phyloP scores from a whole-genome alignment of 2,888 invertebrate genomes.

The Meteorus colon region DNA sequence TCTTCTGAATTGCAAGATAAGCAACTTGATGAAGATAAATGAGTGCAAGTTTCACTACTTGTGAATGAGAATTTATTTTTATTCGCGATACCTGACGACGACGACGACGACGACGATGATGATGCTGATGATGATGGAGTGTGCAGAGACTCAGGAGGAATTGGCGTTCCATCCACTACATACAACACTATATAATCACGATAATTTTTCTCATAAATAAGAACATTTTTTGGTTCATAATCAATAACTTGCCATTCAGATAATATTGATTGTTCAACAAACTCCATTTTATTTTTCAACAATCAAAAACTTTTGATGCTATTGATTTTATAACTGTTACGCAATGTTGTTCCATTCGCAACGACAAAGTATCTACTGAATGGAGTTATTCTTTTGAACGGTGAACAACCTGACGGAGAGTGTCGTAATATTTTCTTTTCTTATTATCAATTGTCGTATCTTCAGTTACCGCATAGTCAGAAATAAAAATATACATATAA shows the following conservation, averaged over 20 bases:
- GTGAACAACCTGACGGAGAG: background rate
- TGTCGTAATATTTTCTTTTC: background rate
- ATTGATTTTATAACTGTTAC: background rate
- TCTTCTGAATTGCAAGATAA: background rate
- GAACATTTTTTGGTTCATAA: constrained; percentile 64
- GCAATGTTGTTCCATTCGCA: constrained; percentile 1
- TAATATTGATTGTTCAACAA: constrained; percentile 24
- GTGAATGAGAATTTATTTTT: background rate
- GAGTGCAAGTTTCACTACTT: background rate
- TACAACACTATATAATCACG: constrained; percentile 71
- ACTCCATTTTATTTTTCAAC: constrained; percentile 6
- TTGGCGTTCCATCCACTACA: constrained; percentile 61
- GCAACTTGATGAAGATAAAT: background rate
- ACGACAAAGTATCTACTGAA: background rate
- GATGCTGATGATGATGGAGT: background rate
- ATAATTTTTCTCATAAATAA: constrained; percentile 67
- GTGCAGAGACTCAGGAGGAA: background rate
- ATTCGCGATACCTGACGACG: background rate
- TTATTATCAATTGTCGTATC: background rate
- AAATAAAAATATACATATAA: background rate
- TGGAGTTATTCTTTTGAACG: background rate
- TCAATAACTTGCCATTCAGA: constrained; percentile 60
- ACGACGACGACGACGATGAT: background rate
- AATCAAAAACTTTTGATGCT: background rate
- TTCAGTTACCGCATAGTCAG: background rate